Evolutionary conservation across 92 coral and sea anemone species (phyloP).

Genomic region (Phenganax marumi): DNA sequence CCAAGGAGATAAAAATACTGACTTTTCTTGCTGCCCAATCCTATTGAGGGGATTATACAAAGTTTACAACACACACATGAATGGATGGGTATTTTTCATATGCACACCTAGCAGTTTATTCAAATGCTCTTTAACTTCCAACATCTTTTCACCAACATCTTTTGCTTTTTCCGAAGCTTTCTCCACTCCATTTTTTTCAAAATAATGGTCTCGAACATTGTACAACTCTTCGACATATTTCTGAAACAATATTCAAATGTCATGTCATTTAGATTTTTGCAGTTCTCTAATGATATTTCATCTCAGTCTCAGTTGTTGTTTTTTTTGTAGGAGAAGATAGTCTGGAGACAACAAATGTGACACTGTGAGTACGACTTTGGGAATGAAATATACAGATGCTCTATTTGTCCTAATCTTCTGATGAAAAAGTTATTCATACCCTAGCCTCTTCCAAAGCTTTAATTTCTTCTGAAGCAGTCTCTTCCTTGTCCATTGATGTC

Average conservation of each 20-base stretch:
- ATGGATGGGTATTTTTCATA: not conserved
- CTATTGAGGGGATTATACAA: slow-evolving; percentile 26
- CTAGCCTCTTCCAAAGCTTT: slow-evolving; percentile 31
- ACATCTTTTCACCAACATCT: slow-evolving; percentile 67
- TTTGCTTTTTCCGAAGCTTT: slow-evolving; percentile 72
- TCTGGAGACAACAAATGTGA: no score
- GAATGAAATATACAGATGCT: not conserved
- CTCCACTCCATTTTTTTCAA: slow-evolving; percentile 85
- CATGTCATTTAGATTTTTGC: not conserved
- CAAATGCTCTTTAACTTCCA: slow-evolving; percentile 30
- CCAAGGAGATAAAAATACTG: slow-evolving; percentile 82
- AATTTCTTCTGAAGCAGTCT: slow-evolving; percentile 11
- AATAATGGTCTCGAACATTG: slow-evolving; percentile 83
- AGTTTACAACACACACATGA: not conserved
- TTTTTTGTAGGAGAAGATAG: no score
- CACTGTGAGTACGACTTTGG: no score
- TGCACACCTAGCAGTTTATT: slow-evolving; percentile 33
- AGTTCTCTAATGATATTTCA: not conserved
- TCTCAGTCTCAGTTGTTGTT: not conserved
- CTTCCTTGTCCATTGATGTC: slow-evolving; percentile 8
- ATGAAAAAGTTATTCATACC: slow-evolving; percentile 2
- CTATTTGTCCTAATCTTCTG: not conserved
- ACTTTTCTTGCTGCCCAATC: slow-evolving; percentile 75
- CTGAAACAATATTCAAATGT: slow-evolving; percentile 41
- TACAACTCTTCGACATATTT: slow-evolving; percentile 83